These are phyloP conservation scores for Scaptomyza parva DNA, from an alignment of 2,888 invertebrate species.

Conservation along the genomic window DNA sequence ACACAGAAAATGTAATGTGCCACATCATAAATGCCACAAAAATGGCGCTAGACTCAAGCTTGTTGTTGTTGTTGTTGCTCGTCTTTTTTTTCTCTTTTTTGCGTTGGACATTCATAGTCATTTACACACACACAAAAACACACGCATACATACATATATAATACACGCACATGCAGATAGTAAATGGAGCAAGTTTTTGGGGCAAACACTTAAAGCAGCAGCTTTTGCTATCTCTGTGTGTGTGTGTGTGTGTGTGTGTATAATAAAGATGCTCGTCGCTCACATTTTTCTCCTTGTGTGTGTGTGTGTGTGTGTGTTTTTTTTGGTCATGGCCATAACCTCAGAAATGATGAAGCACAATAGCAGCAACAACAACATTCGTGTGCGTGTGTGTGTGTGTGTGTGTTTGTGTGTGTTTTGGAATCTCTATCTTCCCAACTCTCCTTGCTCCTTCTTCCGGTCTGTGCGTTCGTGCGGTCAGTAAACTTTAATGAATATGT, in stretches of 20 bases:
- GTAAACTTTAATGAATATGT: constrained; percentile 80
- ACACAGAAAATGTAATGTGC: constrained; percentile 53
- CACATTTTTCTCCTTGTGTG: constrained; percentile 27
- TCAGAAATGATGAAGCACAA: constrained; percentile 78
- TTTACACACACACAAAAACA: constrained; percentile 39
- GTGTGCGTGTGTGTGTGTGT: constrained; percentile 42
- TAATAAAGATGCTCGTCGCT: constrained; percentile 72
- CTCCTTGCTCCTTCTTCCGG: not conserved
- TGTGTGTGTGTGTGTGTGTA: constrained; percentile 10
- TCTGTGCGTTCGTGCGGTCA: constrained; percentile 70
- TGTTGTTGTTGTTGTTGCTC: constrained; percentile 29
- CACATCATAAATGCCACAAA: constrained; percentile 80
- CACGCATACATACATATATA: constrained; percentile 13
- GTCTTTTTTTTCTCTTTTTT: constrained; percentile 27
- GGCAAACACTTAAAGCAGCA: constrained; percentile 68
- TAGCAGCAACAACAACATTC: constrained; percentile 36
- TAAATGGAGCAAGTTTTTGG: constrained; percentile 60
- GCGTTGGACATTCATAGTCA: constrained; percentile 58
- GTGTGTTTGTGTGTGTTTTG: constrained; percentile 41
- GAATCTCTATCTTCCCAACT: constrained; percentile 9
- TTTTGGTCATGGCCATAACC: constrained; percentile 62
- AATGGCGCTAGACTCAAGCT: constrained; percentile 62
- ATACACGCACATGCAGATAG: constrained; percentile 57
- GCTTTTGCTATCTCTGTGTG: constrained; percentile 29
- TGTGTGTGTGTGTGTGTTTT: constrained; percentile 31